Percentiles rank a stretch among this genome's conserved stretches.
phyloP scores from a whole-genome alignment of 1,140 invertebrate genomes.

The Zelostemma sp. region DNA sequence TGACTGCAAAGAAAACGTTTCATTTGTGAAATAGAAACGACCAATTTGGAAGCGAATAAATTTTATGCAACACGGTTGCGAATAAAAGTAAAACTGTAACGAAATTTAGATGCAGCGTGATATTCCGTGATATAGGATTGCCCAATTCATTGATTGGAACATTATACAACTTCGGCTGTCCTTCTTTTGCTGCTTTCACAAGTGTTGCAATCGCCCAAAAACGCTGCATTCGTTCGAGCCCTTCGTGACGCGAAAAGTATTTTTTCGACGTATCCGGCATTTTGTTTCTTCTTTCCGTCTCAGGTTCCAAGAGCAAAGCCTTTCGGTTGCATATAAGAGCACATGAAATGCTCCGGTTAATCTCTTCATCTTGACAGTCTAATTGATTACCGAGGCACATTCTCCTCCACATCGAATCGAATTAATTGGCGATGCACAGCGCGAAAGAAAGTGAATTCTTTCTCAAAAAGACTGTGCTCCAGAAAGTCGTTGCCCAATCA shows the following conservation, averaged over 20 bases:
- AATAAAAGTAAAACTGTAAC: too few relatives aligned
- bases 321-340: conserved; percentile 1
- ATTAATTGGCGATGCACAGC: conserved; percentile 12
- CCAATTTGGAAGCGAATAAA: too few relatives aligned
- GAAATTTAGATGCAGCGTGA: too few relatives aligned
- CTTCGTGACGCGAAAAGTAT: conserved; percentile 6
- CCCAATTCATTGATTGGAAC: conserved; percentile 22
- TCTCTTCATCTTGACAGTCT: conserved; percentile 10
- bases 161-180: conserved; percentile 22
- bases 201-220: conserved; percentile 12
- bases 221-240: background rate
- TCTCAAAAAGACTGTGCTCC: background rate
- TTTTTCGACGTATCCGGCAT: conserved; percentile 22
- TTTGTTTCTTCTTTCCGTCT: too few relatives aligned
- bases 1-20: too few relatives aligned
- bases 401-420: conserved; percentile 1
- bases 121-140: too few relatives aligned
- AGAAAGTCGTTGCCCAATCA: conserved; percentile 14
- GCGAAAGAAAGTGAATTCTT: conserved; percentile 23
- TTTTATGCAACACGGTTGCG: too few relatives aligned
- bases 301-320: background rate
- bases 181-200: conserved; percentile 27
- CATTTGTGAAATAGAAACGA: too few relatives aligned
- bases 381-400: conserved; percentile 9
- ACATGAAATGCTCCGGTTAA: background rate